These are phyloP conservation scores for Didymodactylos carnosus DNA, from an alignment of 2,888 invertebrate species.

Conservation along the genomic window DNA sequence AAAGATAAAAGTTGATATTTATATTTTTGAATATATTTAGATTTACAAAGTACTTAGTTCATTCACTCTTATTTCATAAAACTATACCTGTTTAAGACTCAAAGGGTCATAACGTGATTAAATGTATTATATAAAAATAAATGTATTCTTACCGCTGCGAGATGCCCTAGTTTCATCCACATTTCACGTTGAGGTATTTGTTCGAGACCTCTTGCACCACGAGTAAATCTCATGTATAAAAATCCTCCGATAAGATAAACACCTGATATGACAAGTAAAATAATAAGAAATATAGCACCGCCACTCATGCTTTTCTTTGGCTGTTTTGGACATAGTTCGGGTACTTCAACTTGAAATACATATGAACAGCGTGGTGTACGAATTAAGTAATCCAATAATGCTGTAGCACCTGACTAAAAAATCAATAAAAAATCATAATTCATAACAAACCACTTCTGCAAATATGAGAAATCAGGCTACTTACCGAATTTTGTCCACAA, in stretches of 20 bases:
- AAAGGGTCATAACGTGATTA: neutral
- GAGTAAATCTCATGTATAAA: constrained; percentile 29
- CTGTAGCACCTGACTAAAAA: neutral
- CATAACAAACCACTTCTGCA: too few species aligned
- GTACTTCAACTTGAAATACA: constrained; percentile 26
- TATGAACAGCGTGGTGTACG: constrained; percentile 26
- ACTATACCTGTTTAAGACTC: too few species aligned
- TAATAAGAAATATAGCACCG: constrained; percentile 29
- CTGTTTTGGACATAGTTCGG: constrained; percentile 11
- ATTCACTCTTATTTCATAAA: too few species aligned
- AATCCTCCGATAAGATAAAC: constrained; percentile 30
- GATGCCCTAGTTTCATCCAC: constrained; percentile 34
- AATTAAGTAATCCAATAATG: constrained; percentile 25
- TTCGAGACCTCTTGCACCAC: constrained; percentile 32
- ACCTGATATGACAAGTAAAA: constrained; percentile 23
- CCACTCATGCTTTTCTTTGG: constrained; percentile 22
- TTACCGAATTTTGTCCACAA: constrained; percentile 18
- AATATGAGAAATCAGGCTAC: constrained; percentile 1
- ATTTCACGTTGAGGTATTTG: constrained; percentile 34
- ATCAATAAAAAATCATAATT: neutral
- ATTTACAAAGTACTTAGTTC: too few species aligned
- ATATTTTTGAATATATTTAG: too few species aligned
- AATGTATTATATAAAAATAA: too few species aligned
- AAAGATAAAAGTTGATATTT: too few species aligned
- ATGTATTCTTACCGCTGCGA: constrained; percentile 28